Conservation (phyloP, 2,797 vertebrate genomes). For the Alfaro cultratus region DNA sequence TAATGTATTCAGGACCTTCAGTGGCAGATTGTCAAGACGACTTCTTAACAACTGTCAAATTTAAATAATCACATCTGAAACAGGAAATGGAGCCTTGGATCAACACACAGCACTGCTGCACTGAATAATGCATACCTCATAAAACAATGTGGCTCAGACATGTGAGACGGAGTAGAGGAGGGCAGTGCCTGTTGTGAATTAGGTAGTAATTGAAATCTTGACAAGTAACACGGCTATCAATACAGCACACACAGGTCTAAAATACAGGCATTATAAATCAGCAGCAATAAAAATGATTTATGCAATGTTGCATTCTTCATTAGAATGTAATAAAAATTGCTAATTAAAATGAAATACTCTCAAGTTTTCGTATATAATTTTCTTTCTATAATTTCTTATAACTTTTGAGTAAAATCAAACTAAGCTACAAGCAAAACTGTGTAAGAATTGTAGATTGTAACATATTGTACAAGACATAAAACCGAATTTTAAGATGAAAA, state of each 20-base stretch:
- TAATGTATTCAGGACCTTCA: conserved; percentile 58
- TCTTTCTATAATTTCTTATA: background rate
- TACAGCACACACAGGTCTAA: conserved; percentile 30
- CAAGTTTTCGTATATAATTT: background rate
- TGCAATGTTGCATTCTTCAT: background rate
- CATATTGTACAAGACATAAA: background rate
- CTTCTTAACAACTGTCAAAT: conserved; percentile 62
- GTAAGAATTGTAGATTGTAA: background rate
- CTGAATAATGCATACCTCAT: conserved; percentile 75
- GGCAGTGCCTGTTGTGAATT: conserved; percentile 61
- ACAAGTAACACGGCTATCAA: conserved; percentile 58
- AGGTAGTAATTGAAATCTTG: conserved; percentile 71
- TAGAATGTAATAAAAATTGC: background rate
- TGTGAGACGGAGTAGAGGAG: conserved; percentile 39
- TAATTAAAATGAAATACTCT: background rate
- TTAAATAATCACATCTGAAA: conserved; percentile 72
- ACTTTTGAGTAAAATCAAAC: background rate
- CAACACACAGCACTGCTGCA: conserved; percentile 57
- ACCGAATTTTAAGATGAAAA: background rate
- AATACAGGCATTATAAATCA: conserved; percentile 27
- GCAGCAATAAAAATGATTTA: conserved; percentile 21
- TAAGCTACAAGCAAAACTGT: background rate
- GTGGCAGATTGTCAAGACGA: conserved; percentile 44
- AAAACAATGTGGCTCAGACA: conserved; percentile 45
- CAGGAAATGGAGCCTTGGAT: conserved; percentile 71